These are phyloP conservation scores for Capitella teleta DNA, from an alignment of 1,140 invertebrate species.

Conservation along the genomic window DNA sequence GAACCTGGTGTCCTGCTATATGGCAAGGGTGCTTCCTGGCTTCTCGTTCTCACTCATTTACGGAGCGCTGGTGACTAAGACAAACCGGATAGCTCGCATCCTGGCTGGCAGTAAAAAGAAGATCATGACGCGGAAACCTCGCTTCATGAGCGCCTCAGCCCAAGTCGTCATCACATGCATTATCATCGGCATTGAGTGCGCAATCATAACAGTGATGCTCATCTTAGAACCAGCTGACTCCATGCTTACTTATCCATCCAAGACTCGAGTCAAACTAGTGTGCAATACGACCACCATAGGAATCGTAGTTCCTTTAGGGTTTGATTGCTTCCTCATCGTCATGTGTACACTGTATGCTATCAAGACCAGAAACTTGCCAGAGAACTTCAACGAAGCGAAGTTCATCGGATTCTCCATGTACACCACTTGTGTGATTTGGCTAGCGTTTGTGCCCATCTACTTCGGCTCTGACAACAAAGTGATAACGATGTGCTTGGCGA, in stretches of 20 bases:
- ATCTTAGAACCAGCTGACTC: conserved; percentile 57
- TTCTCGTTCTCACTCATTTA: conserved; percentile 74
- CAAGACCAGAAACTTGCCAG: conserved; percentile 74
- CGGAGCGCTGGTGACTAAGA: conserved; percentile 70
- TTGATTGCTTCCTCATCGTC: conserved; percentile 64
- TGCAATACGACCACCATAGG: conserved; percentile 60
- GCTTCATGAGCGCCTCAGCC: conserved; percentile 52
- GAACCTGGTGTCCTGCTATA: conserved; percentile 52
- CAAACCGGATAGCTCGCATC: conserved; percentile 72
- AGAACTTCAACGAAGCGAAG: conserved; percentile 64
- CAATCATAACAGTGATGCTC: conserved; percentile 57
- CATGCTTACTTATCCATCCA: conserved; percentile 48
- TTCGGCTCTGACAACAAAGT: conserved; percentile 64
- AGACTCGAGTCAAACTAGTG: conserved; percentile 38
- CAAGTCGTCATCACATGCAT: conserved; percentile 56
- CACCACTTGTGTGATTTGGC: conserved; percentile 76
- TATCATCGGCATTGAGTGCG: conserved; percentile 58
- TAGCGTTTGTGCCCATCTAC: conserved; percentile 77
- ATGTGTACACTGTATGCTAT: conserved; percentile 74
- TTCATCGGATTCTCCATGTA: conserved; percentile 65
- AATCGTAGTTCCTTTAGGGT: conserved; percentile 63
- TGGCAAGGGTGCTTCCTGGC: conserved; percentile 59
- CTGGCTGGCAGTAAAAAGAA: conserved; percentile 69
- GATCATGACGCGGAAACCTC: conserved; percentile 64
- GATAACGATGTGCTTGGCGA: conserved; percentile 60